phyloP scores from a whole-genome alignment of 2,888 invertebrate genomes.

The Catocala fraxini region DNA sequence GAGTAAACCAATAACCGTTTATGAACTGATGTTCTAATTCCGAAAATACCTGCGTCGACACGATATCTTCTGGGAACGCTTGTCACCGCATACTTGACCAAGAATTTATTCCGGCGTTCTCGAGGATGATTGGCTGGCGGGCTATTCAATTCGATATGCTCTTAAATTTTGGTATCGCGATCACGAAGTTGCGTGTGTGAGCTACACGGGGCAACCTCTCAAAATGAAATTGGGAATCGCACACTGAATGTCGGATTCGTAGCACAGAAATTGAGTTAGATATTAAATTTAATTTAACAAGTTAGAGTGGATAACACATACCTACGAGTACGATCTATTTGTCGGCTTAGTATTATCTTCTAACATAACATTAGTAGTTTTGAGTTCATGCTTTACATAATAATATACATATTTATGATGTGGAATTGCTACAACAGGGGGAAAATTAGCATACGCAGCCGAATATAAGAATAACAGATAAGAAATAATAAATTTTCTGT shows the following conservation, averaged over 20 bases:
- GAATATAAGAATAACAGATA: too few relatives aligned
- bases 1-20: constrained; percentile 12
- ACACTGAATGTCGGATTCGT: constrained; percentile 28
- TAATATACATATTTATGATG: too few relatives aligned
- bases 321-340: neutral
- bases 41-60: constrained; percentile 11
- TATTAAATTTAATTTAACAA: constrained; percentile 34
- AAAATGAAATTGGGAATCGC: constrained; percentile 43
- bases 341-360: neutral
- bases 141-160: constrained; percentile 31
- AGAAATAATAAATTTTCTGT: too few relatives aligned
- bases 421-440: too few relatives aligned
- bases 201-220: constrained; percentile 29
- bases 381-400: too few relatives aligned
- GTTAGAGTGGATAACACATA: constrained; percentile 7
- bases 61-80: constrained; percentile 7
- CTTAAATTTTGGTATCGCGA: constrained; percentile 28
- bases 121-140: constrained; percentile 15
- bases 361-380: too few relatives aligned
- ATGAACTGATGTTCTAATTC: constrained; percentile 10
- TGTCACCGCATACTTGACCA: constrained; percentile 1
- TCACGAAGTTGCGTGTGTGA: constrained; percentile 24
- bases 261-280: constrained; percentile 29
- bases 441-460: too few relatives aligned
- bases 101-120: constrained; percentile 5